phyloP scores from a whole-genome alignment of 30 jellyfish, hydroid and myxozoan genomes.

The Hydractinia echinata region DNA sequence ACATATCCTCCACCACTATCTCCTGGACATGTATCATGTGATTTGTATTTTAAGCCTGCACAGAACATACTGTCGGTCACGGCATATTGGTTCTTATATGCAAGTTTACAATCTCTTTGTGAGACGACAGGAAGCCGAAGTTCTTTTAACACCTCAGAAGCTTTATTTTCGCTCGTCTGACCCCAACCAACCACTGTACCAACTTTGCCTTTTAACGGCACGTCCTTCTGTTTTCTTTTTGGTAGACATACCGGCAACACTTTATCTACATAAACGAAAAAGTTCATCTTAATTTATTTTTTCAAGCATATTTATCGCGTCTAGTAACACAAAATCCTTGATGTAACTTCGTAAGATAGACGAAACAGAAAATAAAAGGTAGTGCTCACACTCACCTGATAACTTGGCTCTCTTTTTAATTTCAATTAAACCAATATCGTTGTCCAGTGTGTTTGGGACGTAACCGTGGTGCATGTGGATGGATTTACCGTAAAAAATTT shows the following conservation, averaged over 20 bases:
- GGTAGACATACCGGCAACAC: slow-evolving; percentile 93
- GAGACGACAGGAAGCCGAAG: slow-evolving; percentile 79
- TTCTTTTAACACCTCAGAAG: slow-evolving; percentile 57
- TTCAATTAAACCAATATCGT: slow-evolving; percentile 90
- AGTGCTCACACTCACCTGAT: slow-evolving; percentile 26
- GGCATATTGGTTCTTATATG: slow-evolving; percentile 45
- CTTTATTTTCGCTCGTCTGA: slow-evolving; percentile 48
- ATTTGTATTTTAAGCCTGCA: slow-evolving; percentile 64
- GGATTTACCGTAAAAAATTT: slow-evolving; percentile 28
- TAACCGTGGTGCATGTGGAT: slow-evolving; percentile 61
- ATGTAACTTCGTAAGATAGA: too few relatives aligned
- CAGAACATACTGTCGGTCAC: slow-evolving; percentile 94
- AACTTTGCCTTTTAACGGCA: slow-evolving; percentile 40
- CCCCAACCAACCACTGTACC: slow-evolving; percentile 99
- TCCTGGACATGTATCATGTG: slow-evolving; percentile 92
- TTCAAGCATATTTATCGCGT: too few relatives aligned
- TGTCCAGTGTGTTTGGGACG: slow-evolving; percentile 48
- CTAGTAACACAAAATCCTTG: too few relatives aligned
- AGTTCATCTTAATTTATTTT: too few relatives aligned
- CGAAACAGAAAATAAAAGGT: too few relatives aligned
- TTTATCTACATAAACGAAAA: not conserved
- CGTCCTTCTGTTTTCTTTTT: slow-evolving; percentile 35
- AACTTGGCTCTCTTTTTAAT: slow-evolving; percentile 42
- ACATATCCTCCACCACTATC: slow-evolving; percentile 96
- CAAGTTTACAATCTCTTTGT: slow-evolving; percentile 47